Evolutionary conservation across 2,888 invertebrate genomes (phyloP).

Genomic region (Synanthedon tipuliformis): DNA sequence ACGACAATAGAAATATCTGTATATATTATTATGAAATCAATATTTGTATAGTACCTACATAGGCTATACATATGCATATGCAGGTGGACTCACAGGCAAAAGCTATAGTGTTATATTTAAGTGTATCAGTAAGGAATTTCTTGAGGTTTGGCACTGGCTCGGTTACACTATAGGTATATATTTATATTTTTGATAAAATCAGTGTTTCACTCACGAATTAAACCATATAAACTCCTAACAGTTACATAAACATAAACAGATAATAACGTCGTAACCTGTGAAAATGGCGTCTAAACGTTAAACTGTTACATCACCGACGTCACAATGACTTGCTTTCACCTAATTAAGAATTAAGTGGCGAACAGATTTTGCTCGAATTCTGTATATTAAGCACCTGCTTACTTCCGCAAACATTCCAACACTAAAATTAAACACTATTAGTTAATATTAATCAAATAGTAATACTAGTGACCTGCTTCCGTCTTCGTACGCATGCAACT

Average conservation of each 20-base stretch:
- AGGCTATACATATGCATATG: too few species aligned
- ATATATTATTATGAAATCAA: too few species aligned
- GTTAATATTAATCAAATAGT: too few species aligned
- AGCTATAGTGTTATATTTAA: too few species aligned
- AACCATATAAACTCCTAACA: background rate
- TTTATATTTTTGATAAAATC: background rate
- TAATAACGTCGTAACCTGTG: background rate
- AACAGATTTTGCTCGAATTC: background rate
- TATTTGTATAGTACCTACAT: too few species aligned
- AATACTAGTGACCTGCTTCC: too few species aligned
- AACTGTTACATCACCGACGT: slow-evolving; percentile 8
- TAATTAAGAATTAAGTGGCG: background rate
- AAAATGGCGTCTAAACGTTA: background rate
- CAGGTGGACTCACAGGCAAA: too few species aligned
- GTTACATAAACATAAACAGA: background rate
- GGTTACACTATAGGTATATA: slow-evolving; percentile 1
- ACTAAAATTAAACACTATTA: too few species aligned
- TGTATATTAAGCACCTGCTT: background rate
- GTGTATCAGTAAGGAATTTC: too few species aligned
- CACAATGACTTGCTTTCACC: slow-evolving; percentile 13
- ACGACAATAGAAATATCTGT: too few species aligned
- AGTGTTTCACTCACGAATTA: background rate
- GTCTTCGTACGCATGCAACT: too few species aligned
- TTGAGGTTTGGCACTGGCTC: too few species aligned
- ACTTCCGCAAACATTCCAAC: background rate